These are phyloP conservation scores for Elachura formosa DNA, from an alignment of 2,113 vertebrate genomes.

Conservation along the genomic window DNA sequence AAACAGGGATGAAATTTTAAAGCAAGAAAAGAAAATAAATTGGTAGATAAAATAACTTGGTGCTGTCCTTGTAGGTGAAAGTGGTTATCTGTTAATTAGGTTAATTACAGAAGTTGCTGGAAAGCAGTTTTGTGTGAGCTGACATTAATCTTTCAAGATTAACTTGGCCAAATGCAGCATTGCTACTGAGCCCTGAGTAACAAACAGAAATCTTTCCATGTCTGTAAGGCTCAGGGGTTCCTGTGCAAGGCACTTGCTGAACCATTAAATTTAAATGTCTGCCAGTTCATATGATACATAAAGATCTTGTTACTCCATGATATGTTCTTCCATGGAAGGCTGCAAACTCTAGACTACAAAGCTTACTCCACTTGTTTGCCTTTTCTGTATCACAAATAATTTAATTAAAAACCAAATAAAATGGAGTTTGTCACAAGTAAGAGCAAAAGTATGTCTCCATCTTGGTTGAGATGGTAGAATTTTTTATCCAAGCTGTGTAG, in stretches of 20 bases:
- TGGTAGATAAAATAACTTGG: background rate
- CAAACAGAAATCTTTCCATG: background rate
- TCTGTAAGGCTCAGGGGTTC: background rate
- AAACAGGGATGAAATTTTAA: background rate
- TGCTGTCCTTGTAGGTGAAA: background rate
- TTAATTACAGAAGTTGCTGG: background rate
- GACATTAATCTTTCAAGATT: background rate
- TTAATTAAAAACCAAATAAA: background rate
- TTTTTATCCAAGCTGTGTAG: background rate
- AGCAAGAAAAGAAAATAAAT: background rate
- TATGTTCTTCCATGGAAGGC: background rate
- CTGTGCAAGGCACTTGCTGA: background rate
- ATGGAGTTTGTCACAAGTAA: background rate
- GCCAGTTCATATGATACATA: background rate
- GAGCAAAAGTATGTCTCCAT: background rate
- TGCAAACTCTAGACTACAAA: background rate
- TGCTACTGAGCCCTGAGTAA: background rate
- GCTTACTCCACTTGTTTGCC: background rate
- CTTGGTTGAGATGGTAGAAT: background rate
- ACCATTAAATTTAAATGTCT: background rate
- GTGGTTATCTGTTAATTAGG: background rate
- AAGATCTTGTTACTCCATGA: background rate
- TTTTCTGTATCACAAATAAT: background rate
- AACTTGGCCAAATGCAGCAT: background rate
- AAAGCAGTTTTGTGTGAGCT: background rate